Evolutionary conservation across 2,113 vertebrate genomes (phyloP), one percentile per base, ranked within the genome.

Genomic region (Callorhinus ursinus): DNA sequence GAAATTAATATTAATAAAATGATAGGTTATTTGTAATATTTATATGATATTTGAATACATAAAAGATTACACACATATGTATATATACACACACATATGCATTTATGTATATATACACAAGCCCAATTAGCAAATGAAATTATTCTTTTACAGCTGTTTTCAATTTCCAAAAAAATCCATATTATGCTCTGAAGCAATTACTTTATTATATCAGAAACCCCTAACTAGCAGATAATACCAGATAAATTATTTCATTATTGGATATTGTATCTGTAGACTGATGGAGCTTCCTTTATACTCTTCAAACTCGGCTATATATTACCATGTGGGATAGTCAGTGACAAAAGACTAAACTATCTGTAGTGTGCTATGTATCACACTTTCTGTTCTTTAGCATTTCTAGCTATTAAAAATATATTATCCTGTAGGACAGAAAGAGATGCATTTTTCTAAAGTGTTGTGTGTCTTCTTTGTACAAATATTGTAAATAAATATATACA

Each of bases 1-100:
- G 39, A 85, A 92, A 83, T 55, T 16, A 86, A 59, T 89, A 46
- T 85, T 88, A 95, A 89, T 89, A 74, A 92, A 92, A 71, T 76
- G n/a, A 42, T 89, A 55, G 1, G 33, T 33, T 65, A n/a, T 72
- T 61, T 42, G 4, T 81, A 55, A 46, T 76, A 4, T 57, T n/a
- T 49, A 36, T 92, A 33, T n/a, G 80, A 15, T 85, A 57, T 88
- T n/a, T 74, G 46, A 31, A 53, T 69, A 14, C 16, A 7, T 53
- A 65, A 83, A 74, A 1, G 4, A 76, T 79, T 76, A 69, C 61
- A 80, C 33, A 36, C 65, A 36, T n/a, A 4, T 69, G 7, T 33
- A 16, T 67, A 7, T 33, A 16, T 18, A 13, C 4, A 69, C 59
- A 80, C 53, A 31, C 9, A 55, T 53, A 18, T 26, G 4, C 46